These are phyloP conservation scores for Leptoteleia sp. DNA, from an alignment of 1,140 invertebrate species.

Conservation along the genomic window DNA sequence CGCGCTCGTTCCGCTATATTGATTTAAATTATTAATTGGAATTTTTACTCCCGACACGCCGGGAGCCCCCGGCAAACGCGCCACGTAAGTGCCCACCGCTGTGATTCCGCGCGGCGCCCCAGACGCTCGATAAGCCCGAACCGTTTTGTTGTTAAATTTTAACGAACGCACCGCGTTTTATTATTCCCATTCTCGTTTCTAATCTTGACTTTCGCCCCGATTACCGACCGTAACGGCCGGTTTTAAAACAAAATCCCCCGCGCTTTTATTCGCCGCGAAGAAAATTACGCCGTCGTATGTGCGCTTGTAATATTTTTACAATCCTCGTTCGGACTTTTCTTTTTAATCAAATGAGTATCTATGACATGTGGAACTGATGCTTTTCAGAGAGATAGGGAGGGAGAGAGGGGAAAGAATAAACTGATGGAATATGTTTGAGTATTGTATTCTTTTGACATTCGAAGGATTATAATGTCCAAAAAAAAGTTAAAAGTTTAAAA, in stretches of 20 bases:
- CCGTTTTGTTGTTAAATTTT: slow-evolving; percentile 49
- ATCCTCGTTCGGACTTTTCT: background rate
- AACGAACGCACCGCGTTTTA: slow-evolving; percentile 46
- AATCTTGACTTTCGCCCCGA: slow-evolving; percentile 38
- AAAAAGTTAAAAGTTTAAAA: too few species aligned
- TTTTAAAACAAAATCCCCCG: slow-evolving; percentile 22
- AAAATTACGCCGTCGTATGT: slow-evolving; percentile 7
- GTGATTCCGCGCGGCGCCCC: slow-evolving; percentile 22
- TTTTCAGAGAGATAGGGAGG: too few species aligned
- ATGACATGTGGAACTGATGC: too few species aligned
- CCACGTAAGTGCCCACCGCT: slow-evolving; percentile 18
- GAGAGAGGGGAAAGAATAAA: too few species aligned
- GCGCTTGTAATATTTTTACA: background rate
- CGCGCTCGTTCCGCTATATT: slow-evolving; percentile 74
- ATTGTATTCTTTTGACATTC: too few species aligned
- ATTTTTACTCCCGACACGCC: slow-evolving; percentile 67
- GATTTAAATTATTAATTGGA: slow-evolving; percentile 80
- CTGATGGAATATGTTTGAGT: too few species aligned
- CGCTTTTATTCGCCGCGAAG: slow-evolving; percentile 17
- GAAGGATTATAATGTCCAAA: too few species aligned
- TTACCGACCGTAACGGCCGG: slow-evolving; percentile 27
- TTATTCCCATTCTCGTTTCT: slow-evolving; percentile 52
- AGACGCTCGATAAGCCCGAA: slow-evolving; percentile 24
- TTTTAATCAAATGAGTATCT: too few species aligned
- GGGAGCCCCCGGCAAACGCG: slow-evolving; percentile 3